phyloP scores from a whole-genome alignment of 2,797 vertebrate species.

The Sebastes baramenuke region DNA sequence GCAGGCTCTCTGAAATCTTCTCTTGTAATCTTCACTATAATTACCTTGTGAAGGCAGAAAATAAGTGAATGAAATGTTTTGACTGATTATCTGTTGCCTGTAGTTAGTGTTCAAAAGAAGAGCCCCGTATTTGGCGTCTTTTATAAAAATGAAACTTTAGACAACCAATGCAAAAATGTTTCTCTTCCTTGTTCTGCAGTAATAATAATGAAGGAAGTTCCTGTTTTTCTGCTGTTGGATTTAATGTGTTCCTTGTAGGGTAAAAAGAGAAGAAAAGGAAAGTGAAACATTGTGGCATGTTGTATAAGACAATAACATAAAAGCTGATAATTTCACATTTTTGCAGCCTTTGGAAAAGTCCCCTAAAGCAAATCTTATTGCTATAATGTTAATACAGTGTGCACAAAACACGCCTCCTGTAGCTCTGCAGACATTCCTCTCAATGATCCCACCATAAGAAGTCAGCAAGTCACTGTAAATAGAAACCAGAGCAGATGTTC shows the following conservation, averaged over 20 bases:
- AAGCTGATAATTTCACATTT: neutral
- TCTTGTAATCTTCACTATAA: neutral
- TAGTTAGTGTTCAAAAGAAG: neutral
- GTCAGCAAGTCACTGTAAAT: constrained; percentile 1
- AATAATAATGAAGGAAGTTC: neutral
- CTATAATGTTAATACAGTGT: neutral
- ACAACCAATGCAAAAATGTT: neutral
- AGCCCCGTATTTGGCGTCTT: neutral
- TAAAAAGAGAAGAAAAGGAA: neutral
- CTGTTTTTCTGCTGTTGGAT: neutral
- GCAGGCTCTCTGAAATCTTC: neutral
- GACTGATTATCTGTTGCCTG: neutral
- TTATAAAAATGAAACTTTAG: neutral
- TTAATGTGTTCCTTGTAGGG: neutral
- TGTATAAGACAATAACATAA: neutral
- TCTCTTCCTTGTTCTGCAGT: neutral
- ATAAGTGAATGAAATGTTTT: neutral
- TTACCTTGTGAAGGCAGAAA: neutral
- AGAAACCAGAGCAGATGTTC: constrained; percentile 21
- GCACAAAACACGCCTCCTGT: neutral
- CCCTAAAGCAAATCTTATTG: neutral
- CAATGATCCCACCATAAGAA: neutral
- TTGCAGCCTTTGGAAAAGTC: neutral
- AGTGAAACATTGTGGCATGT: too few species aligned
- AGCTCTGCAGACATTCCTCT: neutral